These are phyloP conservation scores for Alligator mississippiensis DNA, from an alignment of 2,113 vertebrate genomes.

Conservation along the genomic window DNA sequence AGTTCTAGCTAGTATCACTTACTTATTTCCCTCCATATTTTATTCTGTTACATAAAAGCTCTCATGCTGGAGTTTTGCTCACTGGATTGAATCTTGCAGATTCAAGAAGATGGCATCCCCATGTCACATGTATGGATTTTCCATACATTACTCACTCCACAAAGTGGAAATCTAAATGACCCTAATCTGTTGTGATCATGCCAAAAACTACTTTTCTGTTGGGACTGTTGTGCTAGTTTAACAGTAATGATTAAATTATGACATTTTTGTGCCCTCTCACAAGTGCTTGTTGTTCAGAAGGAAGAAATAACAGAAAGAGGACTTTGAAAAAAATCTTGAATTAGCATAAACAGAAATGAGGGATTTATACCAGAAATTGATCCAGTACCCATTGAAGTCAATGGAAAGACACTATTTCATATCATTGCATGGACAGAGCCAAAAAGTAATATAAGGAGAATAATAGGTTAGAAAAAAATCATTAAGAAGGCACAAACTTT, in stretches of 20 bases:
- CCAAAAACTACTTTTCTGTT: background rate
- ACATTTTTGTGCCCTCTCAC: background rate
- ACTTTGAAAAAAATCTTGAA: background rate
- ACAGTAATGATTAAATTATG: background rate
- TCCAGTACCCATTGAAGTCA: background rate
- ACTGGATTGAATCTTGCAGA: slow-evolving; percentile 9
- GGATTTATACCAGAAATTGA: background rate
- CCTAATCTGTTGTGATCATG: background rate
- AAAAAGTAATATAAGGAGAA: background rate
- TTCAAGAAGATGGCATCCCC: slow-evolving; percentile 37
- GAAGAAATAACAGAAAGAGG: background rate
- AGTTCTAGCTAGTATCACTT: slow-evolving; percentile 35
- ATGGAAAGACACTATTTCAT: background rate
- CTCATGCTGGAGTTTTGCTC: slow-evolving; percentile 12
- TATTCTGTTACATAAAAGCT: slow-evolving; percentile 31
- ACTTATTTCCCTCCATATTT: slow-evolving; percentile 22
- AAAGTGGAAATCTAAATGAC: background rate
- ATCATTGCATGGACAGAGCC: background rate
- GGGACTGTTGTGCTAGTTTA: slow-evolving; percentile 5
- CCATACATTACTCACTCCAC: background rate
- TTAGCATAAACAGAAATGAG: background rate
- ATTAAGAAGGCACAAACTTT: background rate
- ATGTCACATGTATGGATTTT: background rate
- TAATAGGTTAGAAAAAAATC: background rate
- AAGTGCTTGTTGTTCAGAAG: background rate